Evolutionary conservation across 2,797 vertebrate species (phyloP).

Genomic region (Microchirus variegatus): DNA sequence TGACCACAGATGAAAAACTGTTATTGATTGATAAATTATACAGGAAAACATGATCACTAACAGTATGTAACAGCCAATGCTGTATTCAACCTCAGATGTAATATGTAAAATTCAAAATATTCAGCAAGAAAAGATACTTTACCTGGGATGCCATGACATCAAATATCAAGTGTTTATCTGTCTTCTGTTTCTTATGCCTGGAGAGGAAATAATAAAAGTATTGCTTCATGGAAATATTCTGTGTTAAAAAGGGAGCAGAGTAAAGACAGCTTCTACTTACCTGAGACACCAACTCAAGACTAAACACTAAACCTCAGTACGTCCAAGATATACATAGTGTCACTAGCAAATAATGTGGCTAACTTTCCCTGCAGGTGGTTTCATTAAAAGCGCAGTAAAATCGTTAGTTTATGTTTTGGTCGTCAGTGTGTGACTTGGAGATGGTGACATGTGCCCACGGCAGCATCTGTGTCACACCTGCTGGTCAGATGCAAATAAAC

Average conservation of each 20-base stretch:
- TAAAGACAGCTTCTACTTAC: constrained; percentile 18
- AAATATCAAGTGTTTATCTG: neutral
- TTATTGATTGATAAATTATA: neutral
- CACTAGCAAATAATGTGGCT: constrained; percentile 56
- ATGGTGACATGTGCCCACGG: constrained; percentile 30
- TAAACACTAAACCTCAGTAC: constrained; percentile 13
- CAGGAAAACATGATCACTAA: neutral
- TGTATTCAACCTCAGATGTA: neutral
- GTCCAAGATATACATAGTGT: constrained; percentile 38
- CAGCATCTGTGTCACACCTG: constrained; percentile 25
- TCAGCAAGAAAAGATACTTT: constrained; percentile 9
- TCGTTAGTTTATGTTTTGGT: constrained; percentile 15
- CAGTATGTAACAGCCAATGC: neutral
- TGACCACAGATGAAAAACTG: constrained; percentile 1
- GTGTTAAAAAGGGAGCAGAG: too few relatives aligned
- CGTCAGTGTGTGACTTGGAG: constrained; percentile 46
- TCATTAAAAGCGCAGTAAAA: constrained; percentile 39
- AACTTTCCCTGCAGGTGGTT: constrained; percentile 44
- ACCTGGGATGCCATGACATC: constrained; percentile 54
- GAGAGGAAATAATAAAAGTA: constrained; percentile 5
- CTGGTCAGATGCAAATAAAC: constrained; percentile 54
- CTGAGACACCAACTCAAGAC: constrained; percentile 10
- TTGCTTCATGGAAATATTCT: too few relatives aligned
- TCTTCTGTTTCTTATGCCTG: neutral
- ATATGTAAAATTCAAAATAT: neutral